Percentiles rank a stretch among this genome's conserved stretches.
Evolutionary conservation across 2,113 vertebrate species (phyloP).

Genomic region (Hylia prasina): DNA sequence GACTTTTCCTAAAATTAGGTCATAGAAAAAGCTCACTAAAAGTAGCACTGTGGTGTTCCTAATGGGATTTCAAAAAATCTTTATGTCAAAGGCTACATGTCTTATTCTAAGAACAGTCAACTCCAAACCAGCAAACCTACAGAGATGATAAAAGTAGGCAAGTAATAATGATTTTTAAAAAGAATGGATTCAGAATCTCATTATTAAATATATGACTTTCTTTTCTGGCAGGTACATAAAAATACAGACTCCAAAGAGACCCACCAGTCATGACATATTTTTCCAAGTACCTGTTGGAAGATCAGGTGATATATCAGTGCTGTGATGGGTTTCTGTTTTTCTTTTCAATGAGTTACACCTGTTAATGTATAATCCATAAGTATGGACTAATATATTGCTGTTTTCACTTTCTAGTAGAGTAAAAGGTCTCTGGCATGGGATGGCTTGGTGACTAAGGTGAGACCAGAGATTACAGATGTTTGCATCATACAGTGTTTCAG

Average conservation of each 20-base stretch:
- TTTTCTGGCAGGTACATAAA: background rate
- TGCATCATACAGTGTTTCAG: background rate
- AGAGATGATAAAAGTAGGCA: background rate
- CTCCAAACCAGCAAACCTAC: background rate
- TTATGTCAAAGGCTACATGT: background rate
- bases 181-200: background rate
- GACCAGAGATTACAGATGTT: background rate
- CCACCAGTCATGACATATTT: background rate
- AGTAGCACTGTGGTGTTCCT: background rate
- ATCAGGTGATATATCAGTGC: background rate
- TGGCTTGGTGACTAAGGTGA: background rate
- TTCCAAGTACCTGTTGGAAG: background rate
- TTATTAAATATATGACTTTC: background rate
- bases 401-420: background rate
- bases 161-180: background rate
- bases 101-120: background rate
- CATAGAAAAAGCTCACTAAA: background rate
- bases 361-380: background rate
- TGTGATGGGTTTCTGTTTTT: background rate
- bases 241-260: background rate
- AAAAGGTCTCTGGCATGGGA: background rate
- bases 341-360: background rate
- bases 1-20: slow-evolving; percentile 38
- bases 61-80: background rate
- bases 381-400: background rate